Conservation (phyloP, 2,113 vertebrate genomes). For the Hemicordylus capensis region DNA sequence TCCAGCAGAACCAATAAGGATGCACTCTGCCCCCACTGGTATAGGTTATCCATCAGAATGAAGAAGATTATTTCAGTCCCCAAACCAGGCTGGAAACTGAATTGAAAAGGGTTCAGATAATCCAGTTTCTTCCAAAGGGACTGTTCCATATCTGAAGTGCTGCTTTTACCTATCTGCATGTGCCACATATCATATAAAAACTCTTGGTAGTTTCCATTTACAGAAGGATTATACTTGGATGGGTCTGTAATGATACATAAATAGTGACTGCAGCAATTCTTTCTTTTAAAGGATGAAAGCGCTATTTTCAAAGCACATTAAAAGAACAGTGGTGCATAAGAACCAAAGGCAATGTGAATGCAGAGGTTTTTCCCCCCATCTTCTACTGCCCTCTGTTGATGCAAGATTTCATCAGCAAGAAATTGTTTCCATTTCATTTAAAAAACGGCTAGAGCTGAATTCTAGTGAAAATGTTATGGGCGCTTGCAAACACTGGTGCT, state of each 20-base stretch:
- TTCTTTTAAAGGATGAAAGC: slow-evolving; percentile 68
- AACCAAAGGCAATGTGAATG: slow-evolving; percentile 19
- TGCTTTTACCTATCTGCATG: not conserved
- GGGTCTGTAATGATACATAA: slow-evolving; percentile 30
- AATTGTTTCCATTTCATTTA: not conserved
- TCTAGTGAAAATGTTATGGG: not conserved
- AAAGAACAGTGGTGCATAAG: slow-evolving; percentile 48
- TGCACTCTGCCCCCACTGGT: no score
- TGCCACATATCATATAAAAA: slow-evolving; percentile 16
- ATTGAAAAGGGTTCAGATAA: no score
- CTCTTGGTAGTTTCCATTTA: not conserved
- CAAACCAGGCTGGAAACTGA: no score
- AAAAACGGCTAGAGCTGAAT: not conserved
- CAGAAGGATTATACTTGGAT: slow-evolving; percentile 35
- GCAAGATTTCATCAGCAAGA: slow-evolving; percentile 18
- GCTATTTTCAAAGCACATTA: slow-evolving; percentile 61
- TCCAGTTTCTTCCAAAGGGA: not conserved
- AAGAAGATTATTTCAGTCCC: no score
- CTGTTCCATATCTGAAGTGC: not conserved
- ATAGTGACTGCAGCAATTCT: slow-evolving; percentile 40
- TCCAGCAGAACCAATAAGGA: no score
- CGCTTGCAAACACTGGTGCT: not conserved
- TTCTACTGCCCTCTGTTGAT: slow-evolving; percentile 80
- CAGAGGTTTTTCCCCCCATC: slow-evolving; percentile 63
- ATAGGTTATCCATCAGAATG: no score